A percentile compares a stretch with the other conserved stretches of the same genome.
phyloP scores from a whole-genome alignment of 2,113 vertebrate genomes.

The Epinephelus lanceolatus region DNA sequence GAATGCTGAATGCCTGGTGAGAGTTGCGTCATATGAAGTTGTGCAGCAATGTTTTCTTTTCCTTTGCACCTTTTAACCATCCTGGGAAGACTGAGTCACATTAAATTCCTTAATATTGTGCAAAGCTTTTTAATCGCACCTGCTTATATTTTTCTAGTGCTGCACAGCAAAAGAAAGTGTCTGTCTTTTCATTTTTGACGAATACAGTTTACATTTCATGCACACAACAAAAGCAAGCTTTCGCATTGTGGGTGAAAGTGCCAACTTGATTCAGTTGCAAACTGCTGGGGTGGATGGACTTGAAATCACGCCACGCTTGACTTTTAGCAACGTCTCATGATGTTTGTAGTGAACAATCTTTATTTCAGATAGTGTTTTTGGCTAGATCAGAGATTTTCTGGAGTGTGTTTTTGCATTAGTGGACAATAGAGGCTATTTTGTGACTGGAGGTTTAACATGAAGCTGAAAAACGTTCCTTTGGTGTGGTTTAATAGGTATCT shows the following conservation, averaged over 20 bases:
- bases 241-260: conserved; percentile 44
- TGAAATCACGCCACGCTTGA: conserved; percentile 23
- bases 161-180: conserved; percentile 28
- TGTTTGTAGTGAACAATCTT: conserved; percentile 55
- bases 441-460: conserved; percentile 7
- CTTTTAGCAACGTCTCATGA: conserved; percentile 18
- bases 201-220: conserved; percentile 69
- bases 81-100: neutral
- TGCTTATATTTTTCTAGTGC: conserved; percentile 13
- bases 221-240: conserved; percentile 35
- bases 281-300: conserved; percentile 32
- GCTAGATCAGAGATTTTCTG: neutral
- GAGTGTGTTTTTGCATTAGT: conserved; percentile 19
- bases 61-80: neutral
- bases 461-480: conserved; percentile 38
- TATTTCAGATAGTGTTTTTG: conserved; percentile 14
- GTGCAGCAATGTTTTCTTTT: conserved; percentile 9
- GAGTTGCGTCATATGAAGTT: neutral
- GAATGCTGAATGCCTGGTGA: conserved; percentile 39
- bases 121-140: conserved; percentile 4
- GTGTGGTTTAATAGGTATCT: conserved; percentile 10
- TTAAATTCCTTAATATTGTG: conserved; percentile 7
- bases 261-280: conserved; percentile 54
- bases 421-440: conserved; percentile 19
- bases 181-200: conserved; percentile 17